Base-by-base conservation (phyloP, 2,888 invertebrate species). In the Calameuta filiformis region DNA sequence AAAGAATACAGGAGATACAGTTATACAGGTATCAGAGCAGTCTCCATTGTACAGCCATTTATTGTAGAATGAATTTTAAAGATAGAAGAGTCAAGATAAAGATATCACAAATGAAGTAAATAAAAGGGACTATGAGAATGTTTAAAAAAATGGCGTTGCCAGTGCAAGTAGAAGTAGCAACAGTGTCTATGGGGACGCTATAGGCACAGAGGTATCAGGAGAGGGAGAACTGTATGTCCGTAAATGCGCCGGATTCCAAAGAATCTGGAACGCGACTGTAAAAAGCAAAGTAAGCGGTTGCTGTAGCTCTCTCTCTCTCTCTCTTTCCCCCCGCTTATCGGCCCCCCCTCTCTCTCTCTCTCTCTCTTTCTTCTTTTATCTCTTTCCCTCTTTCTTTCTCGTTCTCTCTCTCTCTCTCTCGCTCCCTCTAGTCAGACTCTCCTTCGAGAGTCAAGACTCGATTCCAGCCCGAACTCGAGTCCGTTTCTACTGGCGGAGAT, bases 231-330 rank as follows among this genome's bases (percentile, higher is more conserved):
- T 40, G 40, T 40, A 12, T 37, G 74, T 40, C 35, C 76, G 73
- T 75, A 35, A 73, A 75, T 68, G 81, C 85, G 84, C 86, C 85
- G 87, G 86, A 89, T 89, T 88, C 86, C 84, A 75, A 75, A 83
- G 89, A 89, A 89, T 89, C 87, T 86, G 86, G 89, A 89, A 87
- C 89, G 84, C 87, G 86, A 85, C 85, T 84, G 86, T 86, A 88
- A 88, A 87, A 88, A 88, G 86, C 84, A 83, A 87, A 86, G 85
- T 85, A 86, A 88, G 83, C 87, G 88, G 84, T 80, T 79, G 81
- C 81, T 82, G 79, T 79, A 78, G 77, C 81, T 77, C 68, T 80
- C 80, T 75, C 76, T 79, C 35, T 79, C 81, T 81, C 76, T 80
- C 75, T 12, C 37, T 35, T 77, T 73, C 15, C 56, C 37, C 73